These are phyloP conservation scores for Drosophila sechellia DNA, from an alignment of 1,140 invertebrate species.

Conservation along the genomic window DNA sequence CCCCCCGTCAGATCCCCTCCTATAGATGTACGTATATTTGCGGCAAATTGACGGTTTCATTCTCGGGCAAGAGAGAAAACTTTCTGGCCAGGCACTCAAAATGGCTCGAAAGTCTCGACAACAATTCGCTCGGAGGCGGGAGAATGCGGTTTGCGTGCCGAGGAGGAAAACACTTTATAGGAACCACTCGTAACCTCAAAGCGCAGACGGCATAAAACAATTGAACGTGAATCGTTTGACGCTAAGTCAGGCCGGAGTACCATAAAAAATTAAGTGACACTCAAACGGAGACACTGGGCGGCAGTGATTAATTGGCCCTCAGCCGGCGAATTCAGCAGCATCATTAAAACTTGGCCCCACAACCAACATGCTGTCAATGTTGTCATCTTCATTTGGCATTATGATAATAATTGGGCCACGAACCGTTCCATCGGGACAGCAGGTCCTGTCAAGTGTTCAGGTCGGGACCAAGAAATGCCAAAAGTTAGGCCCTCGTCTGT, in stretches of 20 bases:
- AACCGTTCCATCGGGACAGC: conserved; percentile 17
- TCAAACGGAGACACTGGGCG: conserved; percentile 37
- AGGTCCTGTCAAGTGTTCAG: conserved; percentile 63
- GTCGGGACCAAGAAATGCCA: conserved; percentile 31
- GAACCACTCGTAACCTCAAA: conserved; percentile 61
- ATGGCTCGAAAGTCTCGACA: conserved; percentile 46
- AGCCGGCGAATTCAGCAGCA: conserved; percentile 57
- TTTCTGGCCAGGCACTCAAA: conserved; percentile 61
- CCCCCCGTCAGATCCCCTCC: background rate
- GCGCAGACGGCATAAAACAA: conserved; percentile 78
- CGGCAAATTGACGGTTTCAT: conserved; percentile 68
- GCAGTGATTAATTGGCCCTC: conserved; percentile 78
- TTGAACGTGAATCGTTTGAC: conserved; percentile 66
- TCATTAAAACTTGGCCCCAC: conserved; percentile 71
- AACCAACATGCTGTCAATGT: conserved; percentile 51
- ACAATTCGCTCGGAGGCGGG: conserved; percentile 43
- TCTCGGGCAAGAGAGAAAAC: conserved; percentile 47
- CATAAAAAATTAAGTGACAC: conserved; percentile 76
- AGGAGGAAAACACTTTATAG: conserved; percentile 32
- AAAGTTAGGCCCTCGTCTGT: conserved; percentile 46
- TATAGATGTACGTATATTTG: conserved; percentile 46
- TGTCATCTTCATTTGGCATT: conserved; percentile 81
- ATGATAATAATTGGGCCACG: conserved; percentile 75
- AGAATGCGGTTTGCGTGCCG: background rate
- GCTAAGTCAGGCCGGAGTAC: conserved; percentile 45